Evolutionary conservation across 1,140 invertebrate genomes (phyloP).

Genomic region (Reticulitermes speratus): DNA sequence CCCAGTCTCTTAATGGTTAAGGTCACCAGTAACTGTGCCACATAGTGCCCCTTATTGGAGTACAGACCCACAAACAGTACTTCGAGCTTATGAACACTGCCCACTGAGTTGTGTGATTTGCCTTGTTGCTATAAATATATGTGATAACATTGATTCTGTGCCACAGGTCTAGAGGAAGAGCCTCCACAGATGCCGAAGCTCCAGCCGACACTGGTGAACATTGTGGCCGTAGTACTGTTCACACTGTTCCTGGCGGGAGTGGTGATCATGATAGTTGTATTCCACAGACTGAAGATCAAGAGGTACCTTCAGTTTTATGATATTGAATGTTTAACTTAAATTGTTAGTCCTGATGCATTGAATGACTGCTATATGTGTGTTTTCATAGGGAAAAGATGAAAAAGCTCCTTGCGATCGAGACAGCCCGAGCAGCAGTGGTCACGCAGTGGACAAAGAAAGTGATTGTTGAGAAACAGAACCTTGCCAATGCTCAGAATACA

Average conservation of each 20-base stretch:
- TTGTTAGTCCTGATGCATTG: background rate
- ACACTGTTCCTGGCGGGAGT: conserved; percentile 61
- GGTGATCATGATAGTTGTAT: conserved; percentile 55
- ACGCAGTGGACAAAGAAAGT: conserved; percentile 88
- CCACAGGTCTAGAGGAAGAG: background rate
- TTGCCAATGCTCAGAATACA: conserved; percentile 56
- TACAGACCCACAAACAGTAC: no score
- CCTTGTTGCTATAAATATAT: no score
- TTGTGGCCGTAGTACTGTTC: conserved; percentile 58
- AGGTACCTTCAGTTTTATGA: conserved; percentile 37
- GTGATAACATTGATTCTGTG: background rate
- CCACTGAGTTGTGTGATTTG: no score
- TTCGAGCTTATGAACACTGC: no score
- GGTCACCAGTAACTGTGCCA: no score
- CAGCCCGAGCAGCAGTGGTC: conserved; percentile 69
- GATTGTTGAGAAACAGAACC: conserved; percentile 75
- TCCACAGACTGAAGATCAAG: conserved; percentile 47
- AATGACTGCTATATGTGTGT: background rate
- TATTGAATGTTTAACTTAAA: background rate
- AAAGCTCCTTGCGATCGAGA: conserved; percentile 74
- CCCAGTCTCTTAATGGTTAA: no score
- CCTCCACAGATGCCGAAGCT: conserved; percentile 45
- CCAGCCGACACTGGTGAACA: conserved; percentile 56
- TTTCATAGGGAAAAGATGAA: conserved; percentile 66
- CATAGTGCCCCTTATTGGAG: no score